These are phyloP conservation scores for Deroptyus accipitrinus DNA, from an alignment of 2,113 vertebrate species.

Conservation along the genomic window DNA sequence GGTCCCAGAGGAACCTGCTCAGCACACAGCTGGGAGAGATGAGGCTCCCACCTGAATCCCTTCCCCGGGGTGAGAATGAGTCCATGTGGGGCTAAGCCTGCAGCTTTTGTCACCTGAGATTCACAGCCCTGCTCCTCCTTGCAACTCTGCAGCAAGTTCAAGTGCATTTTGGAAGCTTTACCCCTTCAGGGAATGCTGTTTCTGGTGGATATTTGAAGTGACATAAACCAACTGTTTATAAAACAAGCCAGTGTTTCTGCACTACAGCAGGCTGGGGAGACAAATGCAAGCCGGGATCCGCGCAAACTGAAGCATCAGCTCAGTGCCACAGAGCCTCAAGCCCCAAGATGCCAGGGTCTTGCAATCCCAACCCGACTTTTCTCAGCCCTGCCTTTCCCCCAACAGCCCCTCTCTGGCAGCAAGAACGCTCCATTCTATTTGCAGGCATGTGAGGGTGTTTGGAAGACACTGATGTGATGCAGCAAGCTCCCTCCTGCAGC, in stretches of 20 bases:
- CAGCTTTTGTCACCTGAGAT: not conserved
- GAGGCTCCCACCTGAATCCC: not conserved
- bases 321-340: not conserved
- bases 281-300: not conserved
- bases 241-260: not conserved
- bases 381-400: not conserved
- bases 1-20: not conserved
- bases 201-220: conserved; percentile 24
- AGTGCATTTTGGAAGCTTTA: not conserved
- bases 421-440: not conserved
- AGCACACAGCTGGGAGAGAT: not conserved
- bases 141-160: not conserved
- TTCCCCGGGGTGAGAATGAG: not conserved
- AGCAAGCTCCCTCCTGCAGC: not conserved
- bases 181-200: conserved; percentile 13
- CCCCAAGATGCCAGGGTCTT: not conserved
- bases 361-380: not conserved
- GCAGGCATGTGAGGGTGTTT: not conserved
- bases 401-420: not conserved
- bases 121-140: not conserved
- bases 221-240: conserved; percentile 30
- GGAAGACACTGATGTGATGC: not conserved
- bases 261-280: not conserved
- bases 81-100: not conserved
- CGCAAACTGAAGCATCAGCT: not conserved